Conservation (phyloP, 2,888 invertebrate genomes). For the Pilophorus perplexus region DNA sequence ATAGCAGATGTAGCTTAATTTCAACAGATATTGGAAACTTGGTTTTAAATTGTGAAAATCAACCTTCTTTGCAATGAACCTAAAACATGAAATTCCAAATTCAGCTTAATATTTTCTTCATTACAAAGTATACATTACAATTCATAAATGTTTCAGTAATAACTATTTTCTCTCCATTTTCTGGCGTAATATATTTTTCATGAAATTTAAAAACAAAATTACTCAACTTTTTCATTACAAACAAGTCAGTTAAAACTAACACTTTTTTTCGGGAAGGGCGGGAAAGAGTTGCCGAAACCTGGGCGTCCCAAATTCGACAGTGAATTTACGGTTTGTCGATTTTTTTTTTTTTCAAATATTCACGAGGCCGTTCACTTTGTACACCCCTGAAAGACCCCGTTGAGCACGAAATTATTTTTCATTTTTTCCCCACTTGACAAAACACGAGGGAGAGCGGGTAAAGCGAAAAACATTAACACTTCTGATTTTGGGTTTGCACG, state of each 20-base stretch:
- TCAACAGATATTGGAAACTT: too few relatives aligned
- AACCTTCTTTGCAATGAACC: background rate
- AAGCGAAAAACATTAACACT: too few relatives aligned
- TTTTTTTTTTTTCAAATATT: too few relatives aligned
- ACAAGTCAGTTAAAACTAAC: background rate
- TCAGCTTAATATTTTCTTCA: constrained; percentile 3
- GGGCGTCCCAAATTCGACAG: too few relatives aligned
- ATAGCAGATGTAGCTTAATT: too few relatives aligned
- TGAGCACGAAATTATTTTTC: too few relatives aligned
- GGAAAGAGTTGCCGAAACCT: constrained; percentile 38
- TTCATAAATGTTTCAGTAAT: constrained; percentile 2
- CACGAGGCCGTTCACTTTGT: too few relatives aligned
- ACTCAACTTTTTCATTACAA: background rate
- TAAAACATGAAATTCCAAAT: background rate
- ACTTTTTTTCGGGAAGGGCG: constrained; percentile 15
- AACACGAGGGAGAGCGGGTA: too few relatives aligned
- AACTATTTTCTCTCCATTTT: background rate
- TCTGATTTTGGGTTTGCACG: too few relatives aligned
- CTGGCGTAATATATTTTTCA: background rate
- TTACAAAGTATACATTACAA: constrained; percentile 25
- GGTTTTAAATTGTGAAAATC: background rate
- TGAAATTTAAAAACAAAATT: constrained; percentile 3
- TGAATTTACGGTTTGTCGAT: too few relatives aligned
- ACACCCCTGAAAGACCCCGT: too few relatives aligned
- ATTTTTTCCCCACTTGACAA: too few relatives aligned